Conservation (phyloP, 2,113 vertebrate species). For the Stomatorhinus ivindoensis region DNA sequence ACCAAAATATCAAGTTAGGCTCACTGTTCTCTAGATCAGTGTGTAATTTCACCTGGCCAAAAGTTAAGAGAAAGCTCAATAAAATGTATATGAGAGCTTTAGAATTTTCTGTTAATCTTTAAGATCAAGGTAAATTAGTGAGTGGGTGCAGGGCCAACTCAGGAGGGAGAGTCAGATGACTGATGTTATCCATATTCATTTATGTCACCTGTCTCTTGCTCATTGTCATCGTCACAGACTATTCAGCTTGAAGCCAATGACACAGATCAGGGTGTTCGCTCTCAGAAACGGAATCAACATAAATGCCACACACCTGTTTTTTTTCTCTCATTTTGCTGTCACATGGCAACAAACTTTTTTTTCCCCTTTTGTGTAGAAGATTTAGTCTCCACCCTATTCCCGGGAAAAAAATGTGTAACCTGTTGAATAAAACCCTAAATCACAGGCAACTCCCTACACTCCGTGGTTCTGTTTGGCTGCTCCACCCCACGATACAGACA, state of each 20-base stretch:
- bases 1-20: not conserved
- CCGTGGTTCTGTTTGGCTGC: not conserved
- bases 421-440: not conserved
- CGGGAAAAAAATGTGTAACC: not conserved
- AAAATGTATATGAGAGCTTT: not conserved
- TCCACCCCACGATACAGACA: not conserved
- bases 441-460: not conserved
- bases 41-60: not conserved
- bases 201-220: not conserved
- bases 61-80: not conserved
- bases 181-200: not conserved
- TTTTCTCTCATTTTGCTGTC: not conserved
- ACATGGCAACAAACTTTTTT: not conserved
- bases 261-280: not conserved
- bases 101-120: not conserved
- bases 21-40: not conserved
- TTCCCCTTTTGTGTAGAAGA: not conserved
- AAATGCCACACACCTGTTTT: not conserved
- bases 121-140: not conserved
- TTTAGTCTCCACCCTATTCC: not conserved
- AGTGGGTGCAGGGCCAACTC: not conserved
- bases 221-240: not conserved
- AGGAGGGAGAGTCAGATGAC: not conserved
- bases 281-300: not conserved
- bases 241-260: not conserved